These are phyloP conservation scores for Epirrita christyi DNA, from an alignment of 2,888 invertebrate genomes.

Conservation along the genomic window DNA sequence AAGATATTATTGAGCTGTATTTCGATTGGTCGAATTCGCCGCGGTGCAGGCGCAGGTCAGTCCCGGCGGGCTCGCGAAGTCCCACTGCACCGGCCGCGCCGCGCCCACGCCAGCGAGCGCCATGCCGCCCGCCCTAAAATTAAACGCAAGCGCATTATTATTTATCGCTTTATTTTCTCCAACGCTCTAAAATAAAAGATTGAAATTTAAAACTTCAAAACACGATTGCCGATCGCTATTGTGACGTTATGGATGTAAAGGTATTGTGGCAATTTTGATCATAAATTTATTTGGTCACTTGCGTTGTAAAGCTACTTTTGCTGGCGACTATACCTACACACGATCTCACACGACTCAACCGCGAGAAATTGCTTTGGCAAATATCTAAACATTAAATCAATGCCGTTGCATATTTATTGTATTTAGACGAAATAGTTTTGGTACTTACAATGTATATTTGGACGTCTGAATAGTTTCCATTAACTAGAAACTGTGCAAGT, in stretches of 20 bases:
- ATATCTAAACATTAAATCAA: conserved; percentile 26
- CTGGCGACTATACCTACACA: conserved; percentile 34
- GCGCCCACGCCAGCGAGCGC: conserved; percentile 19
- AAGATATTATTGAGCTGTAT: conserved; percentile 10
- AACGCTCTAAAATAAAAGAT: conserved; percentile 63
- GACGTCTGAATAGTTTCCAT: neutral
- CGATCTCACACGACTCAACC: conserved; percentile 7
- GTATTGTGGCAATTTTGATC: too few species aligned
- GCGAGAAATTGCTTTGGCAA: conserved; percentile 63
- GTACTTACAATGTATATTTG: neutral
- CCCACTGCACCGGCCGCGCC: conserved; percentile 51
- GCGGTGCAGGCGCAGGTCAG: conserved; percentile 41
- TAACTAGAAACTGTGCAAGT: neutral
- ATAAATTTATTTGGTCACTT: neutral
- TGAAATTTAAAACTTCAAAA: neutral
- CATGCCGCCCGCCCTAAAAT: conserved; percentile 48
- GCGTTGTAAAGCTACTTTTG: neutral
- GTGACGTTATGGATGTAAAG: too few species aligned
- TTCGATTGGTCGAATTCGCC: conserved; percentile 29
- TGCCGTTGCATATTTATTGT: conserved; percentile 13
- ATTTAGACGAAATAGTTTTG: neutral
- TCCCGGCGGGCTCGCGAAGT: conserved; percentile 45
- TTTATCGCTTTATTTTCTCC: conserved; percentile 72
- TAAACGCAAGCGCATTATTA: conserved; percentile 68
- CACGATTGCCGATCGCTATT: too few species aligned